phyloP scores from a whole-genome alignment of 2,888 invertebrate species.

The Agrotis exclamationis region DNA sequence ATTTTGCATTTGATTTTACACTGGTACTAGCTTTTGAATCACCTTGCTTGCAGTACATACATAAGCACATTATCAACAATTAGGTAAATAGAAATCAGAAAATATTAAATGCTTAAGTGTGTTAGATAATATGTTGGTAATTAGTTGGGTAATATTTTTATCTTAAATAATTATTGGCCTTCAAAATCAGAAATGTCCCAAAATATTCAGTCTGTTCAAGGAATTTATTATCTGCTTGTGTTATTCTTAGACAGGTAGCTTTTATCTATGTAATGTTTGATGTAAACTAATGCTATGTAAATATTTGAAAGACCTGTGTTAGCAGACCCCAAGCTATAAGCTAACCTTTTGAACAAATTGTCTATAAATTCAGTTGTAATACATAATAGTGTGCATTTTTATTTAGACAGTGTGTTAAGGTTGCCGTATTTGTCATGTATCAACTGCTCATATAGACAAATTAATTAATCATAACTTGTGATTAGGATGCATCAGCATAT shows the following conservation, averaged over 20 bases:
- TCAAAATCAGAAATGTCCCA: conserved; percentile 40
- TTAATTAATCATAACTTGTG: conserved; percentile 29
- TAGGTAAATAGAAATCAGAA: conserved; percentile 66
- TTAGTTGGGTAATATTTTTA: conserved; percentile 61
- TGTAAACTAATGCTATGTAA: conserved; percentile 70
- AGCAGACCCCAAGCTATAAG: conserved; percentile 60
- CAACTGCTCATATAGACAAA: conserved; percentile 31
- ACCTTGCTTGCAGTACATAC: conserved; percentile 82
- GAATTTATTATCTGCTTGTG: conserved; percentile 51
- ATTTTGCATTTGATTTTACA: conserved; percentile 70
- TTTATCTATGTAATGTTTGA: conserved; percentile 64
- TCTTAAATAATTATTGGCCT: conserved; percentile 37
- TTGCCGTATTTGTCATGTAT: conserved; percentile 32
- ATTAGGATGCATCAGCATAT: conserved; percentile 45
- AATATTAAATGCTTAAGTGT: conserved; percentile 66
- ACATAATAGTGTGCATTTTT: conserved; percentile 40
- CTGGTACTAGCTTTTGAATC: conserved; percentile 76
- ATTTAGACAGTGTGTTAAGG: conserved; percentile 39
- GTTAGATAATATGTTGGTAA: conserved; percentile 64
- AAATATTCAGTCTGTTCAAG: conserved; percentile 28
- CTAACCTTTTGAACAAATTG: conserved; percentile 69
- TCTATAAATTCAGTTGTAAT: conserved; percentile 52
- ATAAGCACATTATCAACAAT: conserved; percentile 75
- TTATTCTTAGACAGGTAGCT: conserved; percentile 53
- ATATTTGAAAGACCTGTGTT: conserved; percentile 67